A percentile compares a stretch with the other conserved stretches of the same genome.
Conservation (phyloP, 2,888 invertebrate genomes). For the Lydus trimaculatus region DNA sequence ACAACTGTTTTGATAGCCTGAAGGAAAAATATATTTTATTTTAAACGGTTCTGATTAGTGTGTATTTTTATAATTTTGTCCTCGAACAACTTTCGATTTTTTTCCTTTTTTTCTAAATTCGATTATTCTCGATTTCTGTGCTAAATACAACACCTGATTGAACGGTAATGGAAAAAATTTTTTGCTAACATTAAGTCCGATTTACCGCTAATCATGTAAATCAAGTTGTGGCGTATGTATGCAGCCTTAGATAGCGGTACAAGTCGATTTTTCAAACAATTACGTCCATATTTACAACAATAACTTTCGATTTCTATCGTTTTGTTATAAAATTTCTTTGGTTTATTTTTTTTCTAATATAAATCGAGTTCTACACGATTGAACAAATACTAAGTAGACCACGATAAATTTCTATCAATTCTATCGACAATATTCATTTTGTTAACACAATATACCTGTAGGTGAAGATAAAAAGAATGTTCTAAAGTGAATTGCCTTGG, state of each 20-base stretch:
- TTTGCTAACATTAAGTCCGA: no score
- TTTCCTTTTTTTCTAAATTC: no score
- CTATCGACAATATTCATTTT: not conserved
- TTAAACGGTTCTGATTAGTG: no score
- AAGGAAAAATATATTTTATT: no score
- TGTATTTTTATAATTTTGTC: no score
- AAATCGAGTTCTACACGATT: not conserved
- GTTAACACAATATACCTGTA: not conserved
- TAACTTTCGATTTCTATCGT: constrained; percentile 2
- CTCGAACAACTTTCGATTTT: no score
- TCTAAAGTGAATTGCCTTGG: not conserved
- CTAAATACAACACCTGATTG: no score
- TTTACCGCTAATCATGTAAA: no score
- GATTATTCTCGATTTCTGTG: no score
- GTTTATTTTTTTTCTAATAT: not conserved
- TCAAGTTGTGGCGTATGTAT: no score
- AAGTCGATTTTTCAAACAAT: not conserved
- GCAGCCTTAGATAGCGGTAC: not conserved
- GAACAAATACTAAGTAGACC: not conserved
- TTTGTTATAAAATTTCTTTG: not conserved
- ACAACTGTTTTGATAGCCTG: no score
- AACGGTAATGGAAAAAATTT: no score
- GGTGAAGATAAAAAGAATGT: not conserved
- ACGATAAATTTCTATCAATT: not conserved
- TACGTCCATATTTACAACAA: not conserved